Evolutionary conservation across 2,888 invertebrate genomes (phyloP).

Genomic region (Protophormia terraenovae): DNA sequence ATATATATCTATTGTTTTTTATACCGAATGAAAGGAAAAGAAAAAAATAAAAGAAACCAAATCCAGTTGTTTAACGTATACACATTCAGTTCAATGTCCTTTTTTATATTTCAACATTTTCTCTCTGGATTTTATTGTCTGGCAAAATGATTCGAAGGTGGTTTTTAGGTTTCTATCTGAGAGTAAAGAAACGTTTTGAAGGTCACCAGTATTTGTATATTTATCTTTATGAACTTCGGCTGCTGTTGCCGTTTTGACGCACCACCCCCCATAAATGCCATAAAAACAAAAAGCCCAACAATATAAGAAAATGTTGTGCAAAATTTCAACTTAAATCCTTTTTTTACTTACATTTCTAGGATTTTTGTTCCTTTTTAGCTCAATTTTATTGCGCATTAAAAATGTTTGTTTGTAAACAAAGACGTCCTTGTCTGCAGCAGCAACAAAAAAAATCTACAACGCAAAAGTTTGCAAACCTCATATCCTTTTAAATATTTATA

Average conservation of each 20-base stretch:
- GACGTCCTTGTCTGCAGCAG: neutral
- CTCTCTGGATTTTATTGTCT: constrained; percentile 18
- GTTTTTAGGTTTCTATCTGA: neutral
- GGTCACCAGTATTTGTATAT: constrained; percentile 39
- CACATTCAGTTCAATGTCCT: constrained; percentile 30
- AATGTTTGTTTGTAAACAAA: constrained; percentile 49
- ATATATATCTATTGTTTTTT: constrained; percentile 14
- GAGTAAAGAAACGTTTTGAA: constrained; percentile 21
- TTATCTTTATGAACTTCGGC: neutral
- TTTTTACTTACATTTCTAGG: no score
- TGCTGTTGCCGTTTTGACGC: constrained; percentile 9
- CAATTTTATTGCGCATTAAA: constrained; percentile 26
- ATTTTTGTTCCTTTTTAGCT: neutral
- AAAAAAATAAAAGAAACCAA: neutral
- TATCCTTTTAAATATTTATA: constrained; percentile 6
- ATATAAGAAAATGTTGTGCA: neutral
- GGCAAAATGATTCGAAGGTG: constrained; percentile 1
- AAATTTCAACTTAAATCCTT: constrained; percentile 8
- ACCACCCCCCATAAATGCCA: constrained; percentile 41
- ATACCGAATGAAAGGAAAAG: neutral
- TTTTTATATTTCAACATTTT: neutral
- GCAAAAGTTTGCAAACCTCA: constrained; percentile 1
- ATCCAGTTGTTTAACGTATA: neutral
- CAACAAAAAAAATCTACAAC: neutral
- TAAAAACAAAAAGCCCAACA: neutral